Base-by-base conservation (phyloP, 2,888 invertebrate genomes). In the Lasioglossum oenotherae region DNA sequence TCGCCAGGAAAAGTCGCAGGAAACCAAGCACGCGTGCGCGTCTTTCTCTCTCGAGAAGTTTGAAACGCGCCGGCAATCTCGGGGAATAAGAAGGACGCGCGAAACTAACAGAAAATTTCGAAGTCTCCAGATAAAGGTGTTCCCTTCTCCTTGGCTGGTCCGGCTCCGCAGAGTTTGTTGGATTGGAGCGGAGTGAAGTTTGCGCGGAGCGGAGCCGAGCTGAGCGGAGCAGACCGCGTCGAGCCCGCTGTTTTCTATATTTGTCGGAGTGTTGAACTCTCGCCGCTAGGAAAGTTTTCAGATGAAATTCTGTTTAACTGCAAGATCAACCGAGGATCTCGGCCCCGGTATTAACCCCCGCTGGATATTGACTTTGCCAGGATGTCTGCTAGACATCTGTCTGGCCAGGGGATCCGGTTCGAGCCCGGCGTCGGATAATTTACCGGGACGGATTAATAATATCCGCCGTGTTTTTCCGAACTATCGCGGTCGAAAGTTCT, bases 91-190 rank as follows among this genome's bases (percentile, higher is more conserved):
- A 80, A 75, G 67, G 71, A 10, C 64, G 41, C 53, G 78, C 67
- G 77, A 80, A 86, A 81, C 81, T 83, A 81, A 87, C 85, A 85
- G 88, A 88, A 88, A 88, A 88, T 88, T 87, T 77, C 81, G 64
- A 85, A 82, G 80, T 81, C 87, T 80, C 81, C 64, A 60, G 86
- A 86, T 81, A 86, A 81, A 86, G 81, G 78, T 81, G 67, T 74
- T 73, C 46, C 38, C 14, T 16, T n/a, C 38, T 46, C 19, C n/a
- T 16, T 23, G n/a, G 46, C n/a, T 35, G 35, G 83, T 23, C 41
- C n/a, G 41, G 71, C 38, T 23, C 4, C 41, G 12, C 12, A n/a
- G 41, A 71, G 71, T 71, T 71, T 71, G 23, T 71, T 23, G 69
- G 69, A 23, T 38, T 71, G 41, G 71, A 38, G 41, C 67, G 19